Conservation (phyloP, 1,140 invertebrate genomes). For the Latrodectus geometricus region DNA sequence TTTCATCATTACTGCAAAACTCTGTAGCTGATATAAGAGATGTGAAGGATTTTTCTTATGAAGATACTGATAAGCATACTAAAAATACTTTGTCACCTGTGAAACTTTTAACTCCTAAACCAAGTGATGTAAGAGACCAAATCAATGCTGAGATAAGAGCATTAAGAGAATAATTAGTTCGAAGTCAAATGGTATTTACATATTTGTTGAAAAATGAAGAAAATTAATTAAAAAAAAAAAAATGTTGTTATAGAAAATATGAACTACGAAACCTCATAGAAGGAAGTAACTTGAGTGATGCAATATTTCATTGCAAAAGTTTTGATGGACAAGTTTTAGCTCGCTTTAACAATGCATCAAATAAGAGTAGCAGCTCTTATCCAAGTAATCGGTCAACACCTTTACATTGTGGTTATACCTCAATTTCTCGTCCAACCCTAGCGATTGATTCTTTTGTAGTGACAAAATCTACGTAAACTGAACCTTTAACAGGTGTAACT, state of each 20-base stretch:
- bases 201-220: slow-evolving; percentile 47
- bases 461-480: slow-evolving; percentile 45
- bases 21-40: too few species aligned
- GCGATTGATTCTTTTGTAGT: slow-evolving; percentile 29
- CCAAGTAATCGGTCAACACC: slow-evolving; percentile 39
- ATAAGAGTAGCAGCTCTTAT: slow-evolving; percentile 42
- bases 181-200: slow-evolving; percentile 45
- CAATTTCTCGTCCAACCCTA: slow-evolving; percentile 31
- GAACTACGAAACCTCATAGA: slow-evolving; percentile 28
- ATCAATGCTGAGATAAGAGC: slow-evolving; percentile 47
- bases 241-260: slow-evolving; percentile 31
- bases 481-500: slow-evolving; percentile 6
- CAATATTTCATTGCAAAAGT: slow-evolving; percentile 43
- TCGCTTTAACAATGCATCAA: slow-evolving; percentile 33
- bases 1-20: too few species aligned
- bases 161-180: slow-evolving; percentile 28
- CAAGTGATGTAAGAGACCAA: slow-evolving; percentile 36
- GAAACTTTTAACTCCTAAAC: not conserved
- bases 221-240: slow-evolving; percentile 29
- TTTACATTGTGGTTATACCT: slow-evolving; percentile 45
- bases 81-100: slow-evolving; percentile 26
- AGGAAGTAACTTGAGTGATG: slow-evolving; percentile 29
- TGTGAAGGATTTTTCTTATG: slow-evolving; percentile 20
- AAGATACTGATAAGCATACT: slow-evolving; percentile 4
- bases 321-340: slow-evolving; percentile 44